Base-by-base conservation (phyloP, 2,797 vertebrate genomes). In the Chelon auratus region DNA sequence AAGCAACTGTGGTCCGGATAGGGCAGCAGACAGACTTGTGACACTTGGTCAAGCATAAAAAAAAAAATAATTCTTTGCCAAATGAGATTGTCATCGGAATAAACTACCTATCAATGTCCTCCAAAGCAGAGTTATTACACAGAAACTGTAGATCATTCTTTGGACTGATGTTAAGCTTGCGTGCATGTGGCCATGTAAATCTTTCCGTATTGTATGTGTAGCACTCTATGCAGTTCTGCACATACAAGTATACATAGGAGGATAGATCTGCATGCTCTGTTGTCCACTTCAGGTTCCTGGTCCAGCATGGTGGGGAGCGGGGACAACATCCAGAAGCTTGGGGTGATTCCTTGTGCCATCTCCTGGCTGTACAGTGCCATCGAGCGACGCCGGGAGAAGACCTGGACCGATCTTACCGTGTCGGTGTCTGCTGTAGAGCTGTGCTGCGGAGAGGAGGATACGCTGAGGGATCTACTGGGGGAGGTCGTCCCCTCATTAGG, bases 341-440 rank as follows among this genome's bases (percentile, higher is more conserved):
- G 97, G 5, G 87, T 99, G 85, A 97, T 99, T 74, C 98, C 98
- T 39, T 98, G 95, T 77, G 97, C 98, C 85, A 97, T 99, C 89
- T 97, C 98, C 42, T 99, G 98, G 98, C 95, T 99, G 85, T 99
- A 97, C 94, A 97, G 95, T 56, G 93, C 98, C 77, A 96, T 99
- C 40, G 97, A 98, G 12, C 96, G 97, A 74, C 95, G 97, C 68
- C 95, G 96, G 73, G 98, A 98, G 81, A 97, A 96, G 94, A 98
- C 98, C 0, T 98, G 97, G 86, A 96, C 97, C 0, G 96, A 96
- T 15, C 96, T 98, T 90, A 96, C 95, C 0, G 97, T 99, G 22
- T 97, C 97, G 0, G 96, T 99, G 82, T 98, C 98, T 2, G 98
- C 98, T 0, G 93, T 99, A 6, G 98, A 99, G 86, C 95, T 99